Evolutionary conservation across 1,140 invertebrate species (phyloP), one percentile per base, ranked within the genome.

Genomic region (Adoxophyes honmai): DNA sequence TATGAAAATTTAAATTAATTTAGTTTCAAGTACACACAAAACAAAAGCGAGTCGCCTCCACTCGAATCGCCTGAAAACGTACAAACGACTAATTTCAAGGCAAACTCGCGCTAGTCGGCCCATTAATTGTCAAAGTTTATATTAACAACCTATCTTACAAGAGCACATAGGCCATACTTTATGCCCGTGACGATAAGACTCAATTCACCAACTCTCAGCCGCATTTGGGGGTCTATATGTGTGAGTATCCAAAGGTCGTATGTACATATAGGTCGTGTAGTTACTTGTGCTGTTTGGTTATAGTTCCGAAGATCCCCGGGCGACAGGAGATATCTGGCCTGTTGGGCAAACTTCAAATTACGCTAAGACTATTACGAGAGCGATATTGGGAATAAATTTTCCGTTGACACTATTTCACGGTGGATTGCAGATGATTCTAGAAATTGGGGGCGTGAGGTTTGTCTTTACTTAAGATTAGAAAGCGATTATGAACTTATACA

Each of bases 91-190:
- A 48, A 48, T 48, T 48, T 48, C 42, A 28, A 28, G 42, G 9
- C 18, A 48, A 48, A 48, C 42, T 48, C 18, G 4, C 21, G 21
- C 42, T 48, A 28, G 42, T 33, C 42, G 16, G 18, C 42, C 42
- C 42, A 48, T 48, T 48, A 48, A 48, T 48, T 48, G 16, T 48
- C 42, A 48, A 48, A 48, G 18, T 48, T 48, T 7, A 4, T 18
- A 11, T n/a, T n/a, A 11, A 28, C 42, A 18, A 13, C 18, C 42
- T 33, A 48, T 28, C n/a, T 28, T 48, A 5, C 18, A n/a, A 5
- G 4, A 21, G 18, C 42, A 33, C 10, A 11, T 1, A 11, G 0
- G 28, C 18, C 10, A n/a, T 18, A 10, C 42, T 48, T 44, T 48
- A 48, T 18, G 21, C 16, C 1, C 21, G 11, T 33, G 16, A 6